Percentiles rank a stretch among this genome's conserved stretches.
Evolutionary conservation across 2,113 vertebrate species (phyloP).

Genomic region (Uropsilus gracilis): DNA sequence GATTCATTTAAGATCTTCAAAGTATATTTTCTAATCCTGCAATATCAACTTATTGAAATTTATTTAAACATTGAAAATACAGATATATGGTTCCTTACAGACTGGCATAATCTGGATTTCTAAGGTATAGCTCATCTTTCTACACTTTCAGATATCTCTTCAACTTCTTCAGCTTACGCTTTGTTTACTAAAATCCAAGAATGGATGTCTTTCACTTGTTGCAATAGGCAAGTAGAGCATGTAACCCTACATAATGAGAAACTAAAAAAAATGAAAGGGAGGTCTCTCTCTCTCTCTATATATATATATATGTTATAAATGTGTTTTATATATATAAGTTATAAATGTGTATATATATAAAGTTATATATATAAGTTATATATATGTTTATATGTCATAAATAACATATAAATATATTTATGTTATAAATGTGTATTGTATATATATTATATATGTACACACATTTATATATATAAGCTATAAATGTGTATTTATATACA

Average conservation of each 20-base stretch:
- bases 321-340: too few species aligned
- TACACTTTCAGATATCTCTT: neutral
- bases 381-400: too few species aligned
- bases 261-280: neutral
- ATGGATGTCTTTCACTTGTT: neutral
- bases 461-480: too few species aligned
- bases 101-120: neutral
- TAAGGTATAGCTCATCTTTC: neutral
- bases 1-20: neutral
- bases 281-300: too few species aligned
- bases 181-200: neutral
- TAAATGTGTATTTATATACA: too few species aligned
- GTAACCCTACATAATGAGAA: neutral
- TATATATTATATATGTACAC: too few species aligned
- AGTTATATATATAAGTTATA: too few species aligned
- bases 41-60: neutral
- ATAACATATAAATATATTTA: too few species aligned
- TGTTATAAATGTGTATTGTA: too few species aligned
- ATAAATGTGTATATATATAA: too few species aligned
- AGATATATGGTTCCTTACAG: neutral
- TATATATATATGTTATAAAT: too few species aligned
- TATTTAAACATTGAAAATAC: neutral
- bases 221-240: neutral
- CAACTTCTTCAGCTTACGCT: neutral
- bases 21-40: neutral